phyloP scores from a whole-genome alignment of 1,140 invertebrate species.

The Megathymus violae region DNA sequence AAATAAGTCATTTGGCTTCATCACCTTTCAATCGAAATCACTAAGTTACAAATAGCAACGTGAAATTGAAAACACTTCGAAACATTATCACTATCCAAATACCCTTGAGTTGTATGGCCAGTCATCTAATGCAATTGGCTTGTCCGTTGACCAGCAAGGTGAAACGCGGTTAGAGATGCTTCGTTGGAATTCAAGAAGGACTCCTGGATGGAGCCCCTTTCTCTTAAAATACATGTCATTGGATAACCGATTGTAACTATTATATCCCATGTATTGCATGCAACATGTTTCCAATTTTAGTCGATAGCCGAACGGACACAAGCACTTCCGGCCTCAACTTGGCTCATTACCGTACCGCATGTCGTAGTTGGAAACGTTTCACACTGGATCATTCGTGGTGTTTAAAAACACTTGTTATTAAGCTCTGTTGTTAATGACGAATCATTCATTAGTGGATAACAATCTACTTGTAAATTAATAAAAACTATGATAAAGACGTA shows the following conservation, averaged over 20 bases:
- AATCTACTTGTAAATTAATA: neutral
- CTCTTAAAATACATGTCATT: too few relatives aligned
- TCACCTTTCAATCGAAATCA: too few relatives aligned
- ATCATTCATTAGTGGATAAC: neutral
- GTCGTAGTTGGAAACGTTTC: neutral
- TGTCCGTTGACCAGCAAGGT: too few relatives aligned
- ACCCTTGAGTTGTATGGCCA: too few relatives aligned
- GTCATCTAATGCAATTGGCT: too few relatives aligned
- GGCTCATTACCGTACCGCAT: constrained; percentile 9
- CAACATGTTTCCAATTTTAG: constrained; percentile 4
- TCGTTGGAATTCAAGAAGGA: too few relatives aligned
- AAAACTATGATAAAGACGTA: neutral
- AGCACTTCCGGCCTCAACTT: constrained; percentile 6
- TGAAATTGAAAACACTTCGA: too few relatives aligned
- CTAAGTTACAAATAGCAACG: too few relatives aligned
- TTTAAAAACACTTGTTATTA: constrained; percentile 10
- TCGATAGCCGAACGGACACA: neutral
- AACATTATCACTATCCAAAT: too few relatives aligned
- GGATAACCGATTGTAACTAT: neutral
- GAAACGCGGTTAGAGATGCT: too few relatives aligned
- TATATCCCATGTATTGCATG: neutral
- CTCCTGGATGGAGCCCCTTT: too few relatives aligned
- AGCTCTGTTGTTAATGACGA: neutral
- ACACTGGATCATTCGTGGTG: neutral
- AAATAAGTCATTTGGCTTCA: too few relatives aligned